A percentile compares a stretch with the other conserved stretches of the same genome.
Evolutionary conservation across 2,888 invertebrate species (phyloP).

Genomic region (Scaptomyza cyrtandrae): DNA sequence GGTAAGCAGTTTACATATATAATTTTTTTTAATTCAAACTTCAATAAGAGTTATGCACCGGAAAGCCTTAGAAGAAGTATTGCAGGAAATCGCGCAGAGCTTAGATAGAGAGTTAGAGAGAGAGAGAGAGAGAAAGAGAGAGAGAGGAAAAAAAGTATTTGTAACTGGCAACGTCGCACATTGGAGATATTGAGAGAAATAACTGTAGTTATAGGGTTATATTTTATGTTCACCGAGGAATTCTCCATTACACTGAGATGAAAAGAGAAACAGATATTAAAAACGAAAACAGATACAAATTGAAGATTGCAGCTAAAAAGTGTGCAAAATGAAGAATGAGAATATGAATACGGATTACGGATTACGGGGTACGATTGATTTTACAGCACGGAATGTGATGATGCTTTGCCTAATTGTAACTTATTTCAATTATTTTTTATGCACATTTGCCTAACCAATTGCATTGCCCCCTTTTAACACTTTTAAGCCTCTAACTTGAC

Average conservation of each 20-base stretch:
- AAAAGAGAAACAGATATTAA: constrained; percentile 12
- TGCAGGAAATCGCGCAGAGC: constrained; percentile 19
- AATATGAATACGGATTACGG: neutral
- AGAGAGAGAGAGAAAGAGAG: constrained; percentile 2
- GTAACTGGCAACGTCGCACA: constrained; percentile 16
- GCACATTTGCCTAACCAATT: constrained; percentile 39
- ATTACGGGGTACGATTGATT: neutral
- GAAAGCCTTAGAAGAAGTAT: constrained; percentile 33
- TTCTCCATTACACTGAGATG: neutral
- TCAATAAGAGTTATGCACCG: constrained; percentile 25
- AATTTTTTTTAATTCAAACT: constrained; percentile 29
- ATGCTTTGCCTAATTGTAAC: constrained; percentile 31
- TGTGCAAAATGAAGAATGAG: neutral
- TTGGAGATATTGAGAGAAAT: neutral
- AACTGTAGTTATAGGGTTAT: neutral
- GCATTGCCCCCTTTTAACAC: constrained; percentile 48
- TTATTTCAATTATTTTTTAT: constrained; percentile 14
- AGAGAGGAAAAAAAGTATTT: constrained; percentile 1
- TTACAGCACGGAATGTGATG: constrained; percentile 50
- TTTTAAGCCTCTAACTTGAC: constrained; percentile 74
- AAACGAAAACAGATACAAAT: neutral
- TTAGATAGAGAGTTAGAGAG: constrained; percentile 5
- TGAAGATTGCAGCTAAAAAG: constrained; percentile 3
- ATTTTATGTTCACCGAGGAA: neutral
- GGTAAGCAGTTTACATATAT: constrained; percentile 72